A percentile compares a stretch with the other conserved stretches of the same genome.
Conservation (phyloP, 1,140 invertebrate genomes). For the Drosophila tsacasi region DNA sequence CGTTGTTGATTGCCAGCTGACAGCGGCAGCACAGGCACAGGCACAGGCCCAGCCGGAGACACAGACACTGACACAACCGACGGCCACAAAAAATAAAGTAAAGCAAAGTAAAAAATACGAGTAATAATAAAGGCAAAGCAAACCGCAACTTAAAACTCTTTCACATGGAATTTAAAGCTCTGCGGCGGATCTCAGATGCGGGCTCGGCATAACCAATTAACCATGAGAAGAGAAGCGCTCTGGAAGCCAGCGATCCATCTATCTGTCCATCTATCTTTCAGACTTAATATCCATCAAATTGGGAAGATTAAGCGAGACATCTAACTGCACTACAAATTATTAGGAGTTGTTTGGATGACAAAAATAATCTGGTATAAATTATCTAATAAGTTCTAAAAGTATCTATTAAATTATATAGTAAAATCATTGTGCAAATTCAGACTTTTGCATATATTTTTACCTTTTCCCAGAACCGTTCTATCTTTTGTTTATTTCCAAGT, state of each 20-base stretch:
- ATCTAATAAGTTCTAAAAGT: neutral
- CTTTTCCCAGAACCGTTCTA: neutral
- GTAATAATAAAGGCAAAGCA: slow-evolving; percentile 24
- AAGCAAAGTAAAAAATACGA: slow-evolving; percentile 25
- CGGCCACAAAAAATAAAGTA: slow-evolving; percentile 22
- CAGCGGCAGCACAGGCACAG: slow-evolving; percentile 25
- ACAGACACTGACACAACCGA: slow-evolving; percentile 11
- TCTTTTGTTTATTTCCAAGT: neutral
- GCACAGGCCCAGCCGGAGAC: neutral
- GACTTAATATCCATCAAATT: slow-evolving; percentile 30
- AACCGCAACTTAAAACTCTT: slow-evolving; percentile 48
- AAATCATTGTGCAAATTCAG: too few relatives aligned
- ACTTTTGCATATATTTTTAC: too few relatives aligned
- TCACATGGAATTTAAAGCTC: slow-evolving; percentile 57
- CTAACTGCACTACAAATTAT: slow-evolving; percentile 19
- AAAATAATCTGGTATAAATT: neutral
- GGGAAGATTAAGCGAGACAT: slow-evolving; percentile 17
- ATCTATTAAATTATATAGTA: neutral
- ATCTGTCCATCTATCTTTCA: slow-evolving; percentile 34
- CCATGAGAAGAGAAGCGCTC: slow-evolving; percentile 51
- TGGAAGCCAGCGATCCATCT: slow-evolving; percentile 43
- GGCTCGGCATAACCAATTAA: slow-evolving; percentile 52
- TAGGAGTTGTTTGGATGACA: neutral
- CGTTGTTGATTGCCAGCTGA: slow-evolving; percentile 78
- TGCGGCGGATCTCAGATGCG: slow-evolving; percentile 33